A percentile compares a stretch with the other conserved stretches of the same genome.
Evolutionary conservation across 1,140 invertebrate species (phyloP).

Genomic region (Ostrea edulis): DNA sequence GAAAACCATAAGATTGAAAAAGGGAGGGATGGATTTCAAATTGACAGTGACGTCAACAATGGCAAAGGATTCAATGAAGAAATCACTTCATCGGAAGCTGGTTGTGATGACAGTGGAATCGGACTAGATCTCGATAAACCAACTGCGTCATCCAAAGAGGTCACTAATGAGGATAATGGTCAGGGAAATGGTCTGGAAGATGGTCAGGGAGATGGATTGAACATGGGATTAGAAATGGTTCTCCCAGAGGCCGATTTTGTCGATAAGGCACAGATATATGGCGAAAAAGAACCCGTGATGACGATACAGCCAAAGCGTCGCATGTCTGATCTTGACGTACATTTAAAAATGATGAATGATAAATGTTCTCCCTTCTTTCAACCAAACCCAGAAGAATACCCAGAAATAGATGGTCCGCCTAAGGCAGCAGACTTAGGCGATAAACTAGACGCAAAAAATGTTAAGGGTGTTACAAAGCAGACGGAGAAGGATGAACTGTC

Average conservation of each 20-base stretch:
- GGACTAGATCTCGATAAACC: slow-evolving; percentile 12
- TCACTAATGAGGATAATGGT: not conserved
- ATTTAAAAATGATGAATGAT: slow-evolving; percentile 44
- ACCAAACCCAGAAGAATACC: slow-evolving; percentile 8
- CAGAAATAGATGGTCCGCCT: not conserved
- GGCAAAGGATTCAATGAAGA: not conserved
- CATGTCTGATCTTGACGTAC: slow-evolving; percentile 39
- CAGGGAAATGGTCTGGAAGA: too few species aligned
- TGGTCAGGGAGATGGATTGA: too few species aligned
- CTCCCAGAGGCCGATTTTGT: not conserved
- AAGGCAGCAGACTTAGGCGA: not conserved
- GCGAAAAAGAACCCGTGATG: not conserved
- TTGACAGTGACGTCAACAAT: not conserved
- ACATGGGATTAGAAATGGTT: not conserved
- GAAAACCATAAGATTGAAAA: slow-evolving; percentile 36
- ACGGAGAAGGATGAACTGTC: not conserved
- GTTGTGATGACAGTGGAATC: slow-evolving; percentile 34
- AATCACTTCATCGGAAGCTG: not conserved
- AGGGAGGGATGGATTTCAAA: not conserved
- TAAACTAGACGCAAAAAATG: not conserved
- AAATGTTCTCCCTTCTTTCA: not conserved
- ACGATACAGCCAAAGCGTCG: slow-evolving; percentile 22
- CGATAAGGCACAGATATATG: slow-evolving; percentile 18
- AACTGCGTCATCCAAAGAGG: not conserved
- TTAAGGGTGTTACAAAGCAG: not conserved